Percentiles rank a stretch among this genome's conserved stretches.
Conservation (phyloP, 2,113 vertebrate genomes). For the Ictidomys tridecemlineatus region DNA sequence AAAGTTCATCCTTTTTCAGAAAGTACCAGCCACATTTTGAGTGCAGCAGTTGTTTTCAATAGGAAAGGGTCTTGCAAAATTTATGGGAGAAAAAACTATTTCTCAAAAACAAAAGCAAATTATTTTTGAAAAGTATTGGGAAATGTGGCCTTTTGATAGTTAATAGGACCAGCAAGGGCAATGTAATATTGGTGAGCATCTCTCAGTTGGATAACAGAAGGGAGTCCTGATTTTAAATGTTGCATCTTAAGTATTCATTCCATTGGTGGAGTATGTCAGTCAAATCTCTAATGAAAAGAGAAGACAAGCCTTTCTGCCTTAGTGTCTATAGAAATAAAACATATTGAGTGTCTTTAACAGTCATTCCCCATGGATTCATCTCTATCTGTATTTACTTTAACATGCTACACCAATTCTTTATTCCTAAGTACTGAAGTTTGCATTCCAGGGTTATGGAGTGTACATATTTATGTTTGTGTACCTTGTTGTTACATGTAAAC, state of each 20-base stretch:
- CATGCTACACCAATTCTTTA: constrained; percentile 41
- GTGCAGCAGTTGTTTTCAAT: neutral
- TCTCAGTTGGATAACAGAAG: neutral
- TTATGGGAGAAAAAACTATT: neutral
- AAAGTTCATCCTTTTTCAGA: neutral
- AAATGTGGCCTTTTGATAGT: neutral
- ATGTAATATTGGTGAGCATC: neutral
- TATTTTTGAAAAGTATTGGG: constrained; percentile 39
- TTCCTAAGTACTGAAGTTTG: constrained; percentile 49
- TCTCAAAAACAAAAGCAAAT: constrained; percentile 1
- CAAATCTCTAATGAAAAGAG: neutral
- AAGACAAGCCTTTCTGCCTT: neutral
- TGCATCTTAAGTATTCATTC: neutral
- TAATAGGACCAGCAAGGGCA: neutral
- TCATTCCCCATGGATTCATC: neutral
- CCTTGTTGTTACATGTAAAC: constrained; percentile 89
- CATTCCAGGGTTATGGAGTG: constrained; percentile 52
- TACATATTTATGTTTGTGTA: constrained; percentile 79
- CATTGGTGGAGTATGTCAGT: neutral
- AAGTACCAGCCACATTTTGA: neutral
- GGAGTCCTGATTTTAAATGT: neutral
- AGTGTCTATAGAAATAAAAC: neutral
- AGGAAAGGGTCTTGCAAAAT: neutral
- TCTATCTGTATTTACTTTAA: neutral
- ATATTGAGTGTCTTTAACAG: neutral